Conservation (phyloP, 2,113 vertebrate genomes). For the Paramormyrops kingsleyae region DNA sequence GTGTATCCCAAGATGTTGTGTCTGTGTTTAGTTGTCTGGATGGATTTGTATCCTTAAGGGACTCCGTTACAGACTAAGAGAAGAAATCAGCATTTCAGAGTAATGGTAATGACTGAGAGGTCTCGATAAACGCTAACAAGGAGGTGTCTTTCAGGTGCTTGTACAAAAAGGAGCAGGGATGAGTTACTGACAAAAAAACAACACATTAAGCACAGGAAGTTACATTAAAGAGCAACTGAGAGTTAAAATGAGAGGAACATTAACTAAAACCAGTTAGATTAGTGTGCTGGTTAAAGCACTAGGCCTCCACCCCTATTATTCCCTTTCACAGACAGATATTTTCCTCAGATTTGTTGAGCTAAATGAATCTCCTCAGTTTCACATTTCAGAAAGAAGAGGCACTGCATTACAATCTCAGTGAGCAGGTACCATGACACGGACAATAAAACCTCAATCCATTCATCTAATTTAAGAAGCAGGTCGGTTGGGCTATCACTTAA, state of each 20-base stretch:
- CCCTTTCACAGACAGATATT: not conserved
- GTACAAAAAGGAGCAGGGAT: not conserved
- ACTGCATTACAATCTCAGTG: not conserved
- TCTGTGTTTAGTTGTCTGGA: not conserved
- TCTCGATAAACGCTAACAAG: constrained; percentile 9
- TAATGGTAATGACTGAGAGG: constrained; percentile 2
- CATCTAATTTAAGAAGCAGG: not conserved
- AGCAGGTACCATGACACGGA: not conserved
- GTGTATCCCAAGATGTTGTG: not conserved
- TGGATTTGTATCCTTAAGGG: not conserved
- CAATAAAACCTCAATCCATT: not conserved
- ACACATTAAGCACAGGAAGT: not conserved
- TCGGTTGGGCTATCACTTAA: not conserved
- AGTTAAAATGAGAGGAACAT: not conserved
- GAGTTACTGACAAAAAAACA: not conserved
- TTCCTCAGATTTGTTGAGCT: not conserved
- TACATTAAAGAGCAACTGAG: not conserved
- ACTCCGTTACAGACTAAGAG: not conserved
- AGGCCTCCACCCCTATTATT: not conserved
- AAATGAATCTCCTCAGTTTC: not conserved
- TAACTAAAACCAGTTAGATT: not conserved
- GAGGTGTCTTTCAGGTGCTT: not conserved
- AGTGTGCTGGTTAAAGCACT: not conserved
- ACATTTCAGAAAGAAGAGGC: not conserved
- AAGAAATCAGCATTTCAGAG: not conserved